These are phyloP conservation scores for Entelurus aequoreus DNA, from an alignment of 2,113 vertebrate species.

Conservation along the genomic window DNA sequence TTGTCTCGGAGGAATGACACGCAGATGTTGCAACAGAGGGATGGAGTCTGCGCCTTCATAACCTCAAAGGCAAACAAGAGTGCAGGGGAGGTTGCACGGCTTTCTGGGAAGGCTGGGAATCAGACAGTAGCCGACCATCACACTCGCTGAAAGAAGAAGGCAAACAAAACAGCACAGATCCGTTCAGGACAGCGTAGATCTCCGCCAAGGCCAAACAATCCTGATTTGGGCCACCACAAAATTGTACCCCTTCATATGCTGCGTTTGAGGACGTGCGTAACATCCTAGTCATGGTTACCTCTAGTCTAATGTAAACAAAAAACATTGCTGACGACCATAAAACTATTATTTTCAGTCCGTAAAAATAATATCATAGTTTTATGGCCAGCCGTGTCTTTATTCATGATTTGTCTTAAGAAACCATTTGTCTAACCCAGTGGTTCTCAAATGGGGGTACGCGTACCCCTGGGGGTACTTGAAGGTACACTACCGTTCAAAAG, in stretches of 20 bases:
- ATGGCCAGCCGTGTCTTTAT: too few species aligned
- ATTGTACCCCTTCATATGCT: not conserved
- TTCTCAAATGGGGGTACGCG: too few species aligned
- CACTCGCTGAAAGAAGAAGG: not conserved
- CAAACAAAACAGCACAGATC: not conserved
- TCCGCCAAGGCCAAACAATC: not conserved
- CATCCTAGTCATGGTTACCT: not conserved
- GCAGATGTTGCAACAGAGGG: slow-evolving; percentile 11
- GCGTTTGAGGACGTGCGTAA: not conserved
- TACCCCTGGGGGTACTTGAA: too few species aligned
- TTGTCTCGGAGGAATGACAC: slow-evolving; percentile 38
- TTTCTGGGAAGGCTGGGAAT: slow-evolving; percentile 17
- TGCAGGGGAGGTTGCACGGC: slow-evolving; percentile 9
- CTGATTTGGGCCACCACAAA: slow-evolving; percentile 1
- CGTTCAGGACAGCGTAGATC: not conserved
- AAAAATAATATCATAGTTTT: too few species aligned
- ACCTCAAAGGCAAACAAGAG: slow-evolving; percentile 4
- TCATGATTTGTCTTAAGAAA: too few species aligned
- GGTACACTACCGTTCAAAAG: too few species aligned
- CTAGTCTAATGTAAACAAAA: not conserved
- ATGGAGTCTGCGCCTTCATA: slow-evolving; percentile 7
- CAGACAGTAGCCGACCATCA: slow-evolving; percentile 12
- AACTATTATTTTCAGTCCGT: too few species aligned
- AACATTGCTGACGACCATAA: not conserved
- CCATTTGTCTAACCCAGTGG: too few species aligned